Conservation (phyloP, 2,797 vertebrate genomes). For the Hydrophis major region DNA sequence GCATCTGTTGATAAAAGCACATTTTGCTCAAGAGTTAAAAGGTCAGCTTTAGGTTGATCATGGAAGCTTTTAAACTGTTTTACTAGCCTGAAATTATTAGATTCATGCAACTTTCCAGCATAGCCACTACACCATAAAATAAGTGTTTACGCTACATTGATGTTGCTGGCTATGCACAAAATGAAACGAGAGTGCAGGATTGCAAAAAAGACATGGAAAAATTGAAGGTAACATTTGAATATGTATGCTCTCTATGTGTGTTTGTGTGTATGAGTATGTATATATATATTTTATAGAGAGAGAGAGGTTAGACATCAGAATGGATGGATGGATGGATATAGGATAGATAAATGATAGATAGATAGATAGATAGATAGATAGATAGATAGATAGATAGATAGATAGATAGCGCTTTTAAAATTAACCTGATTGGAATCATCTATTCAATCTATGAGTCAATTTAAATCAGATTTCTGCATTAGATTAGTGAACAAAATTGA, state of each 20-base stretch:
- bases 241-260: not conserved
- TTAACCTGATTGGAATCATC: not conserved
- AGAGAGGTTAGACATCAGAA: not conserved
- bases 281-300: not conserved
- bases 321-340: too few relatives aligned
- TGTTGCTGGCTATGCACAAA: slow-evolving; percentile 75
- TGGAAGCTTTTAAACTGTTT: slow-evolving; percentile 71
- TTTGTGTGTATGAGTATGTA: not conserved
- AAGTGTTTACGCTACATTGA: slow-evolving; percentile 70
- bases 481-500: not conserved
- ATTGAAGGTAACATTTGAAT: slow-evolving; percentile 45
- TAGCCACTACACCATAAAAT: slow-evolving; percentile 71
- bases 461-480: not conserved
- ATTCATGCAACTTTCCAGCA: slow-evolving; percentile 66
- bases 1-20: slow-evolving; percentile 69
- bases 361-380: not conserved
- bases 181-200: slow-evolving; percentile 69
- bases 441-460: not conserved
- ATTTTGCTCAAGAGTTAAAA: slow-evolving; percentile 71
- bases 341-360: not conserved
- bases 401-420: not conserved
- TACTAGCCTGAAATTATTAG: slow-evolving; percentile 75
- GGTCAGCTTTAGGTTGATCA: slow-evolving; percentile 67
- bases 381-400: not conserved
- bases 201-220: slow-evolving; percentile 47